Percentiles rank a stretch among this genome's conserved stretches.
Conservation (phyloP, 2,888 invertebrate genomes). For the Rotaria sp. region DNA sequence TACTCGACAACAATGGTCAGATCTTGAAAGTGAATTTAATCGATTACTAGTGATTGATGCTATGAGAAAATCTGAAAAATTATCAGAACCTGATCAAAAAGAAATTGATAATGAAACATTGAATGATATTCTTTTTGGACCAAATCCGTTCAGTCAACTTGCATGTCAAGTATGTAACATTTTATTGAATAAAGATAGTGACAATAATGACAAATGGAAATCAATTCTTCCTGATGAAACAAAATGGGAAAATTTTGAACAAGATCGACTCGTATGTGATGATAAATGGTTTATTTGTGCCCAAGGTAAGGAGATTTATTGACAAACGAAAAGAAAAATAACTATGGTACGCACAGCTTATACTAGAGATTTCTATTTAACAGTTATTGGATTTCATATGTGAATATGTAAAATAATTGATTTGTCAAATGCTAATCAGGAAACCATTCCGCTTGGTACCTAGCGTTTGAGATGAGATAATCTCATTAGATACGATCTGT, state of each 20-base stretch:
- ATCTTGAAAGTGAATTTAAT: background rate
- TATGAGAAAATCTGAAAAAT: background rate
- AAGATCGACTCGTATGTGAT: background rate
- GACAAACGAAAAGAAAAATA: background rate
- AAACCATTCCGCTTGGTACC: too few species aligned
- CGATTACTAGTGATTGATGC: background rate
- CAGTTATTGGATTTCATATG: too few species aligned
- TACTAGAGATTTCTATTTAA: too few species aligned
- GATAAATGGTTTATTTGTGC: background rate
- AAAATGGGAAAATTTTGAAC: background rate
- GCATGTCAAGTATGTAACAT: background rate
- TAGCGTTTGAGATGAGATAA: too few species aligned
- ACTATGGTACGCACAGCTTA: background rate
- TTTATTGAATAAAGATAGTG: background rate
- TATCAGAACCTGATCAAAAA: background rate
- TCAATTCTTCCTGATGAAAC: background rate
- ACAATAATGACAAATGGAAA: background rate
- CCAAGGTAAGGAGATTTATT: background rate
- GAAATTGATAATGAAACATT: background rate
- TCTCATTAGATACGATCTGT: too few species aligned
- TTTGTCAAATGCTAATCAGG: too few species aligned
- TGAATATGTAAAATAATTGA: too few species aligned
- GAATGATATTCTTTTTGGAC: background rate
- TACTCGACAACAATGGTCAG: constrained; percentile 15
- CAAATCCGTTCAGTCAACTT: background rate